Evolutionary conservation across 2,888 invertebrate genomes (phyloP), one percentile per base, ranked within the genome.

Genomic region (Plusia festucae): DNA sequence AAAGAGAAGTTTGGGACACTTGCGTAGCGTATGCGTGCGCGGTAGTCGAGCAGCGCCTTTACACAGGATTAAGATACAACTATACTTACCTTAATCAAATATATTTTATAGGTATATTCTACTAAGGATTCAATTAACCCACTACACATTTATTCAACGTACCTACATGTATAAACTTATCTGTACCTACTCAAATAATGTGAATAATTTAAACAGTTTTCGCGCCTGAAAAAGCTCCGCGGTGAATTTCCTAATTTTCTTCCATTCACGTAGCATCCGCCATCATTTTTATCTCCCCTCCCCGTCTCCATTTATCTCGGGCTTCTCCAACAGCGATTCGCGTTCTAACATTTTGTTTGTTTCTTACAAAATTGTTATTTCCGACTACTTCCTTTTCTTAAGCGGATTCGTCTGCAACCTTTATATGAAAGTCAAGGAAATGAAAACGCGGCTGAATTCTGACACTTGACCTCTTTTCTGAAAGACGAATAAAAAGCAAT

Each of bases 241-340:
- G 91, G 91, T 89, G 89, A 92, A 93, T 92, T 92, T 90, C 89
- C 92, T 94, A 93, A 94, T 94, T 94, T 93, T 90, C 85, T 90
- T 90, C 86, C 89, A 93, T 94, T 93, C 92, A 91, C 90, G 84
- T 82, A 86, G 90, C 92, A 93, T 93, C 92, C 93, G 92, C 92
- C 93, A 92, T 94, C 93, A 93, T 93, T 93, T 93, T 94, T 93
- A 93, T 94, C 93, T 93, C 91, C 92, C 92, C 92, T 90, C 90
- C 82, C 86, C 90, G 92, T 91, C 90, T 90, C 88, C 90, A 91
- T 94, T 93, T 94, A 94, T 94, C 93, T 93, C 88, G 82, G 85
- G 88, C 86, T 89, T 88, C 88, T 91, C 83, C 85, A 88, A 88
- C 91, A 90, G 87, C 87, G 90, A 92, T 89, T 91, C 91, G 85